Base-by-base conservation (phyloP, 1,140 invertebrate species). In the Venustaconcha ellipsiformis region DNA sequence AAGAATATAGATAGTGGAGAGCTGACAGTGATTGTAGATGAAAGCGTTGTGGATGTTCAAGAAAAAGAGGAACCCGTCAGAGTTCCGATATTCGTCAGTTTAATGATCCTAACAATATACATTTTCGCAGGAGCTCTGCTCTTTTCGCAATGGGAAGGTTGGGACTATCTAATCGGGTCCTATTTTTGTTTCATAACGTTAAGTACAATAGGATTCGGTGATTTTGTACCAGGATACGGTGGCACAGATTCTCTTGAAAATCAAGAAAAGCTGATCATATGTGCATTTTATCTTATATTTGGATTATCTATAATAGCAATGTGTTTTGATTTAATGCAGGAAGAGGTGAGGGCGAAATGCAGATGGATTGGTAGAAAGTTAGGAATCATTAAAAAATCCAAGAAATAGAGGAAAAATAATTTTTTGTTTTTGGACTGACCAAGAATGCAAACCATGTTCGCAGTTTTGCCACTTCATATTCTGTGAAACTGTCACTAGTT, bases 291-390 rank as follows among this genome's bases (percentile, higher is more conserved):
- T 64, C 77, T 88, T 55, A 94, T 99, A 92, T 92, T 98, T 69
- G 97, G 98, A 48, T 97, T 99, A 95, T 96, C 97, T 6, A 90
- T 99, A 2, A 96, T 99, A 62, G 97, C 97, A 80, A 99, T 99
- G 97, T 98, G 96, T 90, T 99, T 99, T 91, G 98, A 99, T 92
- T 92, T 99, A 58, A 97, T 97, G 96, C 96, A 96, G 92, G 95
- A 97, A 89, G 95, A 97, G 88, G 94, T 97, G 1, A 64, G 80
- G 23, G 80, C 80, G 55, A 96, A 96, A 88, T 93, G 95, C 80
- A 91, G 93, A 66, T 92, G 92, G 12, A 89, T 94, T 26, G 94
- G 87, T 12, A 79, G 78, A 37, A 88, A 85, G 77, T 37, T 82
- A 11, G 79, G 78, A 17, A 69, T 80, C 17, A 15, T 83, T 1